phyloP scores from a whole-genome alignment of 2,888 invertebrate species.

The Matsumyia berberina region DNA sequence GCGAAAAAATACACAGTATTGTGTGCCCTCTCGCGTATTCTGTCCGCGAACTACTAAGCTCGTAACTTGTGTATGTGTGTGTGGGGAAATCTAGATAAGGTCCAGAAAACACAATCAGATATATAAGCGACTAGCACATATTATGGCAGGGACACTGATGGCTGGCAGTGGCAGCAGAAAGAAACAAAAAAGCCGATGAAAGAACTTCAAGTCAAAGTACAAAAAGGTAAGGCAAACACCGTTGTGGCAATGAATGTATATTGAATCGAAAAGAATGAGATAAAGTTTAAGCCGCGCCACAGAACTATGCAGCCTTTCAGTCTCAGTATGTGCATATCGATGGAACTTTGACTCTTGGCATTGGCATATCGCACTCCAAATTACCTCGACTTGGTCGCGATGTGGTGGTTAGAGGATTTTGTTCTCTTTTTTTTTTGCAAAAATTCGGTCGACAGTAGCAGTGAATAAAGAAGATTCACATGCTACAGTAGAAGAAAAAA shows the following conservation, averaged over 20 bases:
- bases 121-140: constrained; percentile 66
- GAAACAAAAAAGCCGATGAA: constrained; percentile 19
- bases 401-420: constrained; percentile 16
- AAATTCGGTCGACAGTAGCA: constrained; percentile 13
- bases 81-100: constrained; percentile 71
- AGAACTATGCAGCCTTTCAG: constrained; percentile 44
- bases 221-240: constrained; percentile 36
- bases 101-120: constrained; percentile 69
- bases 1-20: constrained; percentile 26
- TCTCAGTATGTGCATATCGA: constrained; percentile 63
- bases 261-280: constrained; percentile 45
- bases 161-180: constrained; percentile 22
- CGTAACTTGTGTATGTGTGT: constrained; percentile 34
- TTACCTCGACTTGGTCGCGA: constrained; percentile 55
- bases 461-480: not conserved
- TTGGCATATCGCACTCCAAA: constrained; percentile 74
- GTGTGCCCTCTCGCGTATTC: constrained; percentile 40
- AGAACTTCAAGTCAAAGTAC: constrained; percentile 41
- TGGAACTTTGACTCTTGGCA: constrained; percentile 75
- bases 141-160: constrained; percentile 63
- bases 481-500: not conserved
- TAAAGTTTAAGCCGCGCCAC: constrained; percentile 31
- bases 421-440: constrained; percentile 23
- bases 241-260: constrained; percentile 53
- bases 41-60: constrained; percentile 52